Evolutionary conservation across 2,888 invertebrate species (phyloP), one percentile per base, ranked within the genome.

Genomic region (Nomada goodeniana): DNA sequence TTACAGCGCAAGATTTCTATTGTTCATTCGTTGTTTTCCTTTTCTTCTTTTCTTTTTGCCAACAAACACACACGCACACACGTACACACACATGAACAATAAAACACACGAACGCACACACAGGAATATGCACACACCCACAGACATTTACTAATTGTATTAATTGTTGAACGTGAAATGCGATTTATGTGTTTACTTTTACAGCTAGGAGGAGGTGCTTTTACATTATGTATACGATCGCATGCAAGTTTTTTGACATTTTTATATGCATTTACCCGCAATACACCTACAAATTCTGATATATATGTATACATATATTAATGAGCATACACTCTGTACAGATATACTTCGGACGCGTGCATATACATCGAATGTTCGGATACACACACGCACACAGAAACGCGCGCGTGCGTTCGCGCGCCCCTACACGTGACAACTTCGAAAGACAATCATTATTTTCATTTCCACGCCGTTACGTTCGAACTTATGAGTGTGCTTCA

Each of bases 191-290:
- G 88, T 92, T 93, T 92, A 91, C 84, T 87, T 92, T 92, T 93
- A 92, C 92, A 93, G 92, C 92, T 91, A 93, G 92, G 93, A 93
- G 93, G 90, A 92, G 93, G 93, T 92, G 93, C 92, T 92, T 80
- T 93, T 91, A 83, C 74, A 83, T 87, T 87, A 85, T 76, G 82
- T 79, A 84, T 86, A 83, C 76, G 78, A 88, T 86, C 79, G 86
- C 86, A 86, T 86, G 86, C 78, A 64, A 87, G 76, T 84, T 86
- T 84, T 82, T 77, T 89, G 65, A 86, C 87, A 84, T 78, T 86
- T 84, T 57, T 83, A 78, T 87, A 76, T 76, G 82, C 86, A 88
- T 87, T 69, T 65, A 84, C 44, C 74, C 61, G 76, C 76, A 71
- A 80, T 72, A 72, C 72, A 55, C 80, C 71, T 60, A 75, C 74